Percentiles rank a stretch among this genome's conserved stretches.
phyloP scores from a whole-genome alignment of 2,797 vertebrate genomes.

The Peromyscus aztecus region DNA sequence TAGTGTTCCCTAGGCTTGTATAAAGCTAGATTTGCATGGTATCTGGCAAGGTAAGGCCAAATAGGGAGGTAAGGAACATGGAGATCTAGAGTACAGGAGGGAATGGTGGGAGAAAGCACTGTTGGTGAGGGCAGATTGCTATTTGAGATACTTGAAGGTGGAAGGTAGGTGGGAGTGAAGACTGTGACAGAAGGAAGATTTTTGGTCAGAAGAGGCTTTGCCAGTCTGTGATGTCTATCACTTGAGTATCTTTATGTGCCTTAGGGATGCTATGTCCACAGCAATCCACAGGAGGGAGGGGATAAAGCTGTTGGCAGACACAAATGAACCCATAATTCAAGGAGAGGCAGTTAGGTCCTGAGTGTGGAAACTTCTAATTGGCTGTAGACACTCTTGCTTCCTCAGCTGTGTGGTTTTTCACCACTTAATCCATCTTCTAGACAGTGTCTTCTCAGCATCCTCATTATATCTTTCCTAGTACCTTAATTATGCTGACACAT shows the following conservation, averaged over 20 bases:
- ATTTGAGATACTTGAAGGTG: background rate
- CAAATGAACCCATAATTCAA: background rate
- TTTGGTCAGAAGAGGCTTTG: background rate
- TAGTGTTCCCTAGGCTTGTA: background rate
- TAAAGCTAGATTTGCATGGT: background rate
- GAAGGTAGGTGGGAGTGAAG: background rate
- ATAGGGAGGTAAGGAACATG: background rate
- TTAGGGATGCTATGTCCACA: background rate
- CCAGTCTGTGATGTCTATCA: background rate
- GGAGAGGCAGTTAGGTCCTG: background rate
- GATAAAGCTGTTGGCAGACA: background rate
- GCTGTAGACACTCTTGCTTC: background rate
- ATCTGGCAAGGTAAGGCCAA: background rate
- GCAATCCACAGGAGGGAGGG: background rate
- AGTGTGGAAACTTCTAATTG: background rate
- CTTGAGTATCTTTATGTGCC: background rate
- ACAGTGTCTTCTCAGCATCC: background rate
- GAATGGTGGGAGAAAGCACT: background rate
- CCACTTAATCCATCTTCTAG: background rate
- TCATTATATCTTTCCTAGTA: background rate
- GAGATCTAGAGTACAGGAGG: background rate
- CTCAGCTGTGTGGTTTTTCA: background rate
- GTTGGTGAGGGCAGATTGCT: background rate
- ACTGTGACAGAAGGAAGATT: background rate
- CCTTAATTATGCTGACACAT: background rate